Conservation (phyloP, 2,888 invertebrate species). For the Blomia tropicalis region DNA sequence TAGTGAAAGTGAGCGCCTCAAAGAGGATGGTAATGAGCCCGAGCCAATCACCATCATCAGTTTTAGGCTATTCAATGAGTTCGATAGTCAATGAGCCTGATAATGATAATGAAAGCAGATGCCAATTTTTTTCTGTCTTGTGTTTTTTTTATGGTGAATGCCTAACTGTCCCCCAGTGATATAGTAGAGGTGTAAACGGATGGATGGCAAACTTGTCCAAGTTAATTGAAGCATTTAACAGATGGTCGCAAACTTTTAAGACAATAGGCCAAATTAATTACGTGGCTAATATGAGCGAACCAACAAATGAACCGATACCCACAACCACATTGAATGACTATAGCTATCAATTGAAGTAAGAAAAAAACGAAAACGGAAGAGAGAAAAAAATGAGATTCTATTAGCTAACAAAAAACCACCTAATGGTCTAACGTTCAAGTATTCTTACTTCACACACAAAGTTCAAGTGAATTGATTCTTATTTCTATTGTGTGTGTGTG, state of each 20-base stretch:
- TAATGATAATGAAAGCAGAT: neutral
- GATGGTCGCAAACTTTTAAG: slow-evolving; percentile 7
- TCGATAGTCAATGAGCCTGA: slow-evolving; percentile 13
- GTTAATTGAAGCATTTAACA: slow-evolving; percentile 12
- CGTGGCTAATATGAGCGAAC: neutral
- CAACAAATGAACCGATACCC: neutral
- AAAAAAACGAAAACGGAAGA: neutral
- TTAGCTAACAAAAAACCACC: no score
- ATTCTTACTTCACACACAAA: no score
- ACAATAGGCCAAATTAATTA: slow-evolving; percentile 13
- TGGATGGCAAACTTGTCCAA: neutral
- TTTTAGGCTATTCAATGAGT: no score
- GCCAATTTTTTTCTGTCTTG: neutral
- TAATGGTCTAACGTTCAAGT: no score
- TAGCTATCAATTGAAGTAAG: no score
- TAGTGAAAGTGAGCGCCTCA: no score
- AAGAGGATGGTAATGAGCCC: no score
- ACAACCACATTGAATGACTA: neutral
- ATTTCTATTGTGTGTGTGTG: neutral
- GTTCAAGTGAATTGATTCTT: neutral
- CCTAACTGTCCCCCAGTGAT: neutral
- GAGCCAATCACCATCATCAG: no score
- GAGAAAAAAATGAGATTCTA: no score
- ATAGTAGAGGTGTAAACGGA: neutral
- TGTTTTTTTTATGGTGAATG: no score